Conservation (phyloP, 2,888 invertebrate genomes). For the Crematogaster levior region DNA sequence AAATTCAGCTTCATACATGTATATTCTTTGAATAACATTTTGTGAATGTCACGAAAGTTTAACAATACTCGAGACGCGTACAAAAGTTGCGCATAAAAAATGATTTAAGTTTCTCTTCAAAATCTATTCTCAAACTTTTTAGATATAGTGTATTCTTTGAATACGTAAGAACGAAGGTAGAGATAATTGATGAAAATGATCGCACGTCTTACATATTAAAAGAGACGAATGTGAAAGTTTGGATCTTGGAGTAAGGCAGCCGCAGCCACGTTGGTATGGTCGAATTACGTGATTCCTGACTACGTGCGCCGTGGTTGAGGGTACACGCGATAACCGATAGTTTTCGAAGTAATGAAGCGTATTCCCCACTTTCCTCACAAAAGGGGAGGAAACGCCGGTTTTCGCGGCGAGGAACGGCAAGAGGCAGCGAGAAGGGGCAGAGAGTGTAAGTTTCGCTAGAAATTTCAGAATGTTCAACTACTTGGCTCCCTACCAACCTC, state of each 20-base stretch:
- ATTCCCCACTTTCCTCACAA: conserved; percentile 27
- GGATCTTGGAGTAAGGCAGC: not conserved
- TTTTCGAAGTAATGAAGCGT: conserved; percentile 69
- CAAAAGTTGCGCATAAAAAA: not conserved
- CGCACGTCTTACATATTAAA: conserved; percentile 34
- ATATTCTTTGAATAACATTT: not conserved
- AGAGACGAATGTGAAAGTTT: not conserved
- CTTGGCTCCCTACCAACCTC: conserved; percentile 27
- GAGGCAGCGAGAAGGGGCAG: not conserved
- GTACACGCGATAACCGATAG: conserved; percentile 68
- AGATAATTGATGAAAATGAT: conserved; percentile 29
- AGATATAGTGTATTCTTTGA: not conserved
- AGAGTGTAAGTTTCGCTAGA: conserved; percentile 50
- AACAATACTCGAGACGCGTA: conserved; percentile 3
- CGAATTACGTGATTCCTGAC: conserved; percentile 54
- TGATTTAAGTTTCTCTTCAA: not conserved
- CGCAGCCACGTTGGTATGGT: not conserved
- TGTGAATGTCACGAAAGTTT: not conserved
- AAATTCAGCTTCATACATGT: conserved; percentile 2
- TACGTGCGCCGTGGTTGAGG: conserved; percentile 51
- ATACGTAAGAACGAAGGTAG: not conserved
- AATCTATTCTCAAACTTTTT: not conserved
- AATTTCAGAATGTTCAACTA: conserved; percentile 49
- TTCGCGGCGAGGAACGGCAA: not conserved
- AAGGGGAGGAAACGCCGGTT: not conserved